A percentile compares a stretch with the other conserved stretches of the same genome.
Evolutionary conservation across 2,113 vertebrate genomes (phyloP).

Genomic region (human (Homo sapiens)): DNA sequence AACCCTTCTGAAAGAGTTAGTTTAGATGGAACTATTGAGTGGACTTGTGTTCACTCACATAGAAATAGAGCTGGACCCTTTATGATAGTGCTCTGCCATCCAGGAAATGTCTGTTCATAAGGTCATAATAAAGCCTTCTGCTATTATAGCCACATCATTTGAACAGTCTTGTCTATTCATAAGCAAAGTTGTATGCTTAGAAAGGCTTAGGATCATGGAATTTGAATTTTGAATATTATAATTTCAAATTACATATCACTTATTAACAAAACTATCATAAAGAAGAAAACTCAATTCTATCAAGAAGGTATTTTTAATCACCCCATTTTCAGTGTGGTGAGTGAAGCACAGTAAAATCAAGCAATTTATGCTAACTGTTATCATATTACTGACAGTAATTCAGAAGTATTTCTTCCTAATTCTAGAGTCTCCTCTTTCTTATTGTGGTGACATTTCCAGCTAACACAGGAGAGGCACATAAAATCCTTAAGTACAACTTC

Average conservation of each 20-base stretch:
- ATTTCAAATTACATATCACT: neutral
- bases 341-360: neutral
- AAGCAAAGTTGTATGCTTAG: neutral
- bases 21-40: neutral
- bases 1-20: neutral
- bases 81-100: neutral
- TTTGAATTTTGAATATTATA: constrained; percentile 5
- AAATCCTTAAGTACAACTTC: neutral
- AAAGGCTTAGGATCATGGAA: neutral
- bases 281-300: neutral
- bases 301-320: neutral
- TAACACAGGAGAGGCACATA: neutral
- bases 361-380: neutral
- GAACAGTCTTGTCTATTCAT: neutral
- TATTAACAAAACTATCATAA: neutral
- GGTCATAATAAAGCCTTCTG: neutral
- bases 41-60: neutral
- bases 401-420: neutral
- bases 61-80: neutral
- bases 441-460: neutral
- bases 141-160: neutral
- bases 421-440: neutral
- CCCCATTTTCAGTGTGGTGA: neutral
- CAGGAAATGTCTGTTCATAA: neutral
- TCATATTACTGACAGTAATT: neutral